A percentile compares a stretch with the other conserved stretches of the same genome.
phyloP scores from a whole-genome alignment of 2,113 vertebrate genomes.

The Psittacara wagleri region DNA sequence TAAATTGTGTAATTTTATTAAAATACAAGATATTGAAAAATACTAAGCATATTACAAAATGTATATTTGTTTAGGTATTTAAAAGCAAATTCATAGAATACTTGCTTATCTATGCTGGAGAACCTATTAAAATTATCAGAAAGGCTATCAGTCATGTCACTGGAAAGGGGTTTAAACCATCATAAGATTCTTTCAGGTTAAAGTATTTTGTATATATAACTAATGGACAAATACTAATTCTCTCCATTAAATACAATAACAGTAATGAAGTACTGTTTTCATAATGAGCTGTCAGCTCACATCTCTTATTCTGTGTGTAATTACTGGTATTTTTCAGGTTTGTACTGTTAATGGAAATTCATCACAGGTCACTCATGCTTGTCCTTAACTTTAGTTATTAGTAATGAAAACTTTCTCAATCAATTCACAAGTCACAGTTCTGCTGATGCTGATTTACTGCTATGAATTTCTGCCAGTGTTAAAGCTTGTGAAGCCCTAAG shows the following conservation, averaged over 20 bases:
- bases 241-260: background rate
- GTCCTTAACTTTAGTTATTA: slow-evolving; percentile 18
- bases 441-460: slow-evolving; percentile 8
- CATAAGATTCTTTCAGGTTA: background rate
- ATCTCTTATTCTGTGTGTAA: background rate
- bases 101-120: background rate
- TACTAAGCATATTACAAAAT: background rate
- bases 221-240: background rate
- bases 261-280: background rate
- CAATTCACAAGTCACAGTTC: background rate
- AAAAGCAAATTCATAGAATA: background rate
- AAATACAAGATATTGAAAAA: background rate
- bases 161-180: background rate
- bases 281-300: background rate
- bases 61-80: background rate
- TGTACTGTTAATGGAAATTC: background rate
- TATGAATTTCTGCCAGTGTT: background rate
- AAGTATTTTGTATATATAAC: background rate
- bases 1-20: background rate
- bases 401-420: slow-evolving; percentile 39
- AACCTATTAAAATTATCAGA: background rate
- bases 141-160: background rate
- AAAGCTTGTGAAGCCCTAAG: slow-evolving; percentile 10
- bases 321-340: slow-evolving; percentile 2
- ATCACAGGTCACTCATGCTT: background rate